phyloP scores from a whole-genome alignment of 1,140 invertebrate species.

The Panagrolaimus sp. region DNA sequence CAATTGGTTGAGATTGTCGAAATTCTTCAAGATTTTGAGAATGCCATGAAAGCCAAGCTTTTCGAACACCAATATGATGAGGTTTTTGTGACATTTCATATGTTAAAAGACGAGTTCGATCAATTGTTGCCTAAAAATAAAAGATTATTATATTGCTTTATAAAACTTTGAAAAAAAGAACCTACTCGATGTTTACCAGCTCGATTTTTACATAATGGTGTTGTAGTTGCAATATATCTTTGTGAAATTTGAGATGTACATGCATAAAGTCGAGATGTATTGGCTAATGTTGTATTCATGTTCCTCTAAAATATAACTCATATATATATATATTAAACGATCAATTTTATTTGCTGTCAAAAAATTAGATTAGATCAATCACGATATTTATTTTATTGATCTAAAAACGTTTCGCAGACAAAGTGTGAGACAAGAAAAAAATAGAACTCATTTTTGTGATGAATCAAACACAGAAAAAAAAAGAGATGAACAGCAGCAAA shows the following conservation, averaged over 20 bases:
- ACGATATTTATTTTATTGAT: too few species aligned
- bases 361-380: too few species aligned
- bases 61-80: conserved; percentile 53
- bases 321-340: too few species aligned
- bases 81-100: conserved; percentile 57
- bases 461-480: too few species aligned
- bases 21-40: conserved; percentile 58
- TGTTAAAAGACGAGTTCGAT: conserved; percentile 44
- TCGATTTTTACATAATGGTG: background rate
- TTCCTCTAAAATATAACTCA: too few species aligned
- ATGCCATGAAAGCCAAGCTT: conserved; percentile 58
- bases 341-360: too few species aligned
- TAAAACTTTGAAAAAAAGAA: background rate
- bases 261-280: background rate
- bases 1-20: conserved; percentile 48
- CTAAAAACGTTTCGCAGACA: too few species aligned
- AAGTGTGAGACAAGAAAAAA: too few species aligned
- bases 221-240: background rate
- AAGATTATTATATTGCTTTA: background rate
- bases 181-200: background rate
- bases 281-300: background rate
- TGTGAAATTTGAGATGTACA: background rate
- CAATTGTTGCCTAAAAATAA: conserved; percentile 37
- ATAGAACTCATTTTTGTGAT: too few species aligned
- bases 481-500: too few species aligned